phyloP scores from a whole-genome alignment of 2,888 invertebrate genomes.

The Ectemnius continuus region DNA sequence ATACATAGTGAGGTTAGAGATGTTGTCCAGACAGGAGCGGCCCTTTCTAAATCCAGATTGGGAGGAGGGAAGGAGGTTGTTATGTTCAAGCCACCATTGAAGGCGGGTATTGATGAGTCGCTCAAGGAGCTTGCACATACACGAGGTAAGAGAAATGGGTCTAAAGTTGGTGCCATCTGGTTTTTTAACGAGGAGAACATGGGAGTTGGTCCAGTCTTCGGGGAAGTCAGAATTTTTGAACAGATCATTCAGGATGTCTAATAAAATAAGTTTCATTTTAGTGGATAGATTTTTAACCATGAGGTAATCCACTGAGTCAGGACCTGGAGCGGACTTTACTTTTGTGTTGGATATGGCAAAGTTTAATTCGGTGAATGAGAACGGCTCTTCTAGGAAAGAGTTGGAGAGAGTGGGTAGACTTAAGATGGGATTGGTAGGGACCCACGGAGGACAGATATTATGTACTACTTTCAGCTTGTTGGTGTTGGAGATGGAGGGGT shows the following conservation, averaged over 20 bases:
- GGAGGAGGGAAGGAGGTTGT: neutral
- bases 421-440: neutral
- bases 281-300: neutral
- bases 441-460: too few relatives aligned
- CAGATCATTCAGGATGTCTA: conserved; percentile 10
- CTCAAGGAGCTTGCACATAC: conserved; percentile 14
- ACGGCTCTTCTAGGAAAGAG: neutral
- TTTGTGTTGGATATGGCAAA: neutral
- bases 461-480: too few relatives aligned
- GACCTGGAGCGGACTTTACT: neutral
- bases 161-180: neutral
- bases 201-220: neutral
- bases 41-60: conserved; percentile 18
- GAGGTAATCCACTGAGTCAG: neutral
- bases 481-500: too few relatives aligned
- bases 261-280: neutral
- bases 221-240: neutral
- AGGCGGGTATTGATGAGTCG: conserved; percentile 1
- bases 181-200: conserved; percentile 9
- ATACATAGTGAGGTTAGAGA: too few relatives aligned
- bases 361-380: neutral
- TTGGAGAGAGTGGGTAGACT: neutral
- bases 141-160: conserved; percentile 11
- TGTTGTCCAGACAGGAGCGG: conserved; percentile 12
- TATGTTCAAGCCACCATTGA: conserved; percentile 1